Evolutionary conservation across 2,888 invertebrate species (phyloP).

Genomic region (Apoderus coryli): DNA sequence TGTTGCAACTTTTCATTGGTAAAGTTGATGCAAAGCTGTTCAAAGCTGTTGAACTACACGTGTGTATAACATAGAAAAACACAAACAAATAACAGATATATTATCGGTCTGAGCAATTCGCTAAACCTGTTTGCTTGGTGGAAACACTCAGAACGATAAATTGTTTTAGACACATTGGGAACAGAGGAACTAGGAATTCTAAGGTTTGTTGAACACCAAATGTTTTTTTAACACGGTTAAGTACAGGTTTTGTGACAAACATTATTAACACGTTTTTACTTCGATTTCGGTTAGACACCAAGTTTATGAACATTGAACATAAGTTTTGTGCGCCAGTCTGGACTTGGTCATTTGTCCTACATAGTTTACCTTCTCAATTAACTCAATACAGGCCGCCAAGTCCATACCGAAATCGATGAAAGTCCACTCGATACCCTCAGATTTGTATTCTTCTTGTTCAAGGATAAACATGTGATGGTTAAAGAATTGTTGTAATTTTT

Average conservation of each 20-base stretch:
- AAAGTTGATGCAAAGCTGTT: slow-evolving; percentile 89
- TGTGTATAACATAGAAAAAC: slow-evolving; percentile 26
- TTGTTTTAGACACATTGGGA: too few relatives aligned
- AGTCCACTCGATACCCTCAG: slow-evolving; percentile 87
- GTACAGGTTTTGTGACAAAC: too few relatives aligned
- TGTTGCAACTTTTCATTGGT: slow-evolving; percentile 89
- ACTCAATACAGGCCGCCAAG: slow-evolving; percentile 87
- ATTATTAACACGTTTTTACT: too few relatives aligned
- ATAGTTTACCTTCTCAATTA: slow-evolving; percentile 91
- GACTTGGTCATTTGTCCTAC: too few relatives aligned
- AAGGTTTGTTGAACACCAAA: too few relatives aligned
- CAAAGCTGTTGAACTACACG: slow-evolving; percentile 72
- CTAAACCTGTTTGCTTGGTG: slow-evolving; percentile 21
- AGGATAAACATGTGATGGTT: slow-evolving; percentile 98
- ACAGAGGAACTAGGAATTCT: too few relatives aligned
- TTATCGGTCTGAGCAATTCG: slow-evolving; percentile 17
- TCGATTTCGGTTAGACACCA: too few relatives aligned
- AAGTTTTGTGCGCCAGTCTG: too few relatives aligned
- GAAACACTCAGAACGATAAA: slow-evolving; percentile 18
- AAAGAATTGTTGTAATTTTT: slow-evolving; percentile 96
- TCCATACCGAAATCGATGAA: slow-evolving; percentile 98
- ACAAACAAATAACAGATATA: slow-evolving; percentile 19
- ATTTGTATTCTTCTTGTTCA: slow-evolving; percentile 93
- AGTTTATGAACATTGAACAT: too few relatives aligned
- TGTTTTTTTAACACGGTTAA: too few relatives aligned